Evolutionary conservation across 2,797 vertebrate genomes (phyloP), one percentile per base, ranked within the genome.

Genomic region (Mionectes olivaceus): DNA sequence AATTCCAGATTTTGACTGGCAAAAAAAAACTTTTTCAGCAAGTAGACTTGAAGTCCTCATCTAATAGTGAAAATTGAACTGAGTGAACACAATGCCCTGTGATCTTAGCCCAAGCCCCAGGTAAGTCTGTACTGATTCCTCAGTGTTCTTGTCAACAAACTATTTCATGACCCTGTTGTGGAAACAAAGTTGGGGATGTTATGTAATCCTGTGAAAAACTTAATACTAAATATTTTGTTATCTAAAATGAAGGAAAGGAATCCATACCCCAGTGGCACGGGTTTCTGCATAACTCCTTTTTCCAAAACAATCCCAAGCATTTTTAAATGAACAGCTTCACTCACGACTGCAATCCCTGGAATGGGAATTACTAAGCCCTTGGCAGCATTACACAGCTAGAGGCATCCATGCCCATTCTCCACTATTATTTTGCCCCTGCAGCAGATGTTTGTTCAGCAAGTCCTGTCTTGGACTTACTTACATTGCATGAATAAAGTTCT

Each of bases 261-360:
- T 94, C 50, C 37, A 56, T 47, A 23, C 69, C 53, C 75, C 8
- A 8, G 47, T 53, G 43, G 67, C 22, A 76, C 1, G 59, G 14
- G 10, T 44, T 92, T 75, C 60, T 57, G 68, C 37, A 69, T 67
- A 96, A 60, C 71, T 74, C 83, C 27, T 37, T 39, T 11, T 43
- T 57, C 50, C 69, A 80, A 67, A 96, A 94, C 44, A 82, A 95
- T 91, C 55, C 73, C 53, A 90, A 50, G 76, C 33, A 95, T 87
- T 94, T 96, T 53, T 24, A 94, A 95, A 92, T 56, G n/a, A 95
- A 28, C 22, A 70, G 2, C 50, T 75, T 63, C 41, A 46, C 53
- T 75, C 32, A 9, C 28, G 22, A 5, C 43, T 27, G 73, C 69
- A 73, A 85, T 91, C 68, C 56, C 10, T 70, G 65, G 56, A 55